These are phyloP conservation scores for Emmelina monodactyla DNA, from an alignment of 2,888 invertebrate genomes.

Conservation along the genomic window DNA sequence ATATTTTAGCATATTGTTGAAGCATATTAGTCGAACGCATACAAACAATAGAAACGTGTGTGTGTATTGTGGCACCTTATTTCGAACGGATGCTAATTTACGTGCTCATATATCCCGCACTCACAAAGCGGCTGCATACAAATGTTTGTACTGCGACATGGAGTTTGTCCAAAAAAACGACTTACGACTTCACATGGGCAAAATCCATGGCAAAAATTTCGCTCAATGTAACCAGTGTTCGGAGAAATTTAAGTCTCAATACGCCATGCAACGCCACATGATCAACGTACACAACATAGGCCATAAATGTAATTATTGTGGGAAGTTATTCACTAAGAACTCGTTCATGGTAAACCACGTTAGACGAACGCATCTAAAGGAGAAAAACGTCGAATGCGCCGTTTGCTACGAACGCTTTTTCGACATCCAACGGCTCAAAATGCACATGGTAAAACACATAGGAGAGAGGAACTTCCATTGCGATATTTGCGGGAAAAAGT, in stretches of 20 bases:
- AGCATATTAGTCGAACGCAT: slow-evolving; percentile 33
- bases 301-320: slow-evolving; percentile 36
- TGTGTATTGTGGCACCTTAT: slow-evolving; percentile 35
- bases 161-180: slow-evolving; percentile 26
- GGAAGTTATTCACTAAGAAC: slow-evolving; percentile 34
- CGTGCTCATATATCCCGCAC: slow-evolving; percentile 31
- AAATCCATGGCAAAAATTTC: slow-evolving; percentile 30
- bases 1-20: slow-evolving; percentile 34
- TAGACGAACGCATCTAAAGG: slow-evolving; percentile 37
- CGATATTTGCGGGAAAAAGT: slow-evolving; percentile 63
- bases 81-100: slow-evolving; percentile 35
- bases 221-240: slow-evolving; percentile 32
- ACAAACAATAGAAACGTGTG: slow-evolving; percentile 39
- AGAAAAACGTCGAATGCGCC: slow-evolving; percentile 40
- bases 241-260: slow-evolving; percentile 36
- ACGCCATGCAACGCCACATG: slow-evolving; percentile 35
- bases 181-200: slow-evolving; percentile 31
- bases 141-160: slow-evolving; percentile 28
- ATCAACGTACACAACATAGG: slow-evolving; percentile 31
- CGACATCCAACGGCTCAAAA: slow-evolving; percentile 32
- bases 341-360: slow-evolving; percentile 40
- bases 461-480: slow-evolving; percentile 62
- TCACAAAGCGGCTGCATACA: slow-evolving; percentile 27
- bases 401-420: slow-evolving; percentile 39
- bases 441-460: slow-evolving; percentile 55